Evolutionary conservation across 2,113 vertebrate genomes (phyloP), one percentile per base, ranked within the genome.

Genomic region (Pycnonotus jocosus): DNA sequence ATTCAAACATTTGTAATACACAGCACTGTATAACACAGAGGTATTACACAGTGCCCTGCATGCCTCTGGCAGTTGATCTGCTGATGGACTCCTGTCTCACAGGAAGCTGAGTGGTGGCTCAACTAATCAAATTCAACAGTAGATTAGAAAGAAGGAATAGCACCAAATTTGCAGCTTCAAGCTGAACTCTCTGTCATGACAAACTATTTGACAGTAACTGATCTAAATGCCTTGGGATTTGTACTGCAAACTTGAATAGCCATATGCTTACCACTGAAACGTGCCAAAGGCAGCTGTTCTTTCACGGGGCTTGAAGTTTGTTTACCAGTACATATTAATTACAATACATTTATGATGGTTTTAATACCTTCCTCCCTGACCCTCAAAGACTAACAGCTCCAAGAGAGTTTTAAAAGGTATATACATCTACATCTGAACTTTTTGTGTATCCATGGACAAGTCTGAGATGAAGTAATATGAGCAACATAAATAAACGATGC

Each of bases 161-260:
- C n/a, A 89, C 27, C 66, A 33, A 57, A 79, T 87, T 77, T 76
- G 66, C 50, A 82, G 73, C 65, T 91, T 65, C 45, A 69, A 65
- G 57, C 57, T 87, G 81, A 94, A 79, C 20, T 54, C 38, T 87
- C 35, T 79, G 48, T 79, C 86, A 79, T 18, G 62, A 61, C 81
- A 88, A 86, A 88, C 69, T 79, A 30, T 66, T 79, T 92, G 86
- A 95, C 65, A 91, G 70, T 11, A 50, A 82, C 33, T 82, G 69
- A 93, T 90, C 50, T 80, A 94, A 91, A 87, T 77, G 74, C 66
- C 81, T 80, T 80, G 73, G 61, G 81, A 93, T 90, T 69, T 65
- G 58, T 87, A 80, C 2, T 76, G 90, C 73, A 77, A 45, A 91
- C 72, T 7, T 47, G 58, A 87, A 90, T 27, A 65, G 70, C 81